Evolutionary conservation across 2,797 vertebrate genomes (phyloP), one percentile per base, ranked within the genome.

Genomic region (Danio tinwini): DNA sequence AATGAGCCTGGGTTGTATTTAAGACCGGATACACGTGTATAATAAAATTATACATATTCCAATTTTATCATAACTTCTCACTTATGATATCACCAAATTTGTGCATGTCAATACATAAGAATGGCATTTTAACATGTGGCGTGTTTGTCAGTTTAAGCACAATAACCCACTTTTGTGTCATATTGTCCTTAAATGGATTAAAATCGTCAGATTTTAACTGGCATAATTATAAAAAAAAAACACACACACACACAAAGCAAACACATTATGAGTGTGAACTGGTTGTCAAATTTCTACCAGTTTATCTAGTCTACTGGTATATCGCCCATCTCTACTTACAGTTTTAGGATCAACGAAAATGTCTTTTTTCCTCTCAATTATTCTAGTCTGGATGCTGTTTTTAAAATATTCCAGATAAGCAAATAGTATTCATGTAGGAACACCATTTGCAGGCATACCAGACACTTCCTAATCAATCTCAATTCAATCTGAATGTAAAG

Each of bases 381-480:
- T 37, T 29, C 29, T 29, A 29, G 29, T 29, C 29, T 29, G 29
- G 29, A 29, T 69, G 12, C n/a, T 72, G 8, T 44, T 17, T 42
- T 44, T 42, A 7, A 19, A n/a, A 16, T 56, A 11, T 49, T 68
- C 11, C 11, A 39, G 52, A 42, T 76, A 37, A 64, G 16, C 19
- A 64, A 45, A 47, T 47, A 56, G n/a, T 47, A 75, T 55, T 76
- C 17, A 37, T 79, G 71, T 2, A 47, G 52, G 47, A 73, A 76
- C 17, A 50, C 45, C 61, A 8, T 67, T 65, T 79, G 19, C 58
- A 65, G 73, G n/a, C 14, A 62, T 78, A 71, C 40, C 55, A 74
- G 42, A 76, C 42, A 40, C 52, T 39, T 45, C 10, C 6, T 2
- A 68, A 16, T n/a, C 42, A 14, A 58, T 17, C 55, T 64, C 62